Evolutionary conservation across 2,797 vertebrate species (phyloP), one percentile per base, ranked within the genome.

Genomic region (Etheostoma perlongum): DNA sequence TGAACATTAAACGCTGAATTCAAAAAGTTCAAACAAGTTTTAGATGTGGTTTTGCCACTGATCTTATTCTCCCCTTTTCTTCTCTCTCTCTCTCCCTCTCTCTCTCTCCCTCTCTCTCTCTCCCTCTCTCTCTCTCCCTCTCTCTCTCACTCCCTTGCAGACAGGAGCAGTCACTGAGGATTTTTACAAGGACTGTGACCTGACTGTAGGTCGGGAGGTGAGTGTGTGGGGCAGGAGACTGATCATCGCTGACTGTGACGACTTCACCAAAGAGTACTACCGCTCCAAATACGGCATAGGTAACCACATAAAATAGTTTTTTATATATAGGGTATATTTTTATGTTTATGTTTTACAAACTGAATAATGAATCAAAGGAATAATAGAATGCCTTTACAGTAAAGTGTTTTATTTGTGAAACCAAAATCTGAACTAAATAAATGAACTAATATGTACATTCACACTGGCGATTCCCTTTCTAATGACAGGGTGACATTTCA

Each of bases 181-280:
- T 5, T 97, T 96, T 90, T 99, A 98, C 85, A 96, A 90, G 91
- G 97, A 98, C 73, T 81, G 73, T 81, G 97, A 99, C 91, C 93
- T 99, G 85, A 90, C 82, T 23, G 67, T 99, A 52, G 98, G 98
- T 27, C 78, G 89, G 16, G 86, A 93, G 81, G 93, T 99, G 90
- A 98, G 97, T 53, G 95, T 97, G 63, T 98, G 96, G 96, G 98
- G 98, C 88, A 94, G 98, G 74, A 95, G 85, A 67, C 86, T 99
- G 48, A 61, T 96, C n/a, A 85, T 99, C 80, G 94, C 95, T 57
- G 96, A 97, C 88, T 99, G 98, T 85, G 97, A 99, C 89, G 93
- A 96, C 85, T 98, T 97, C 92, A 98, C 97, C 51, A 98, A 96
- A 93, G 88, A 94, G 78, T 95, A 96, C 91, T 99, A 97, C 90